These are phyloP conservation scores for Phymanthus crucifer DNA, from an alignment of 92 coral and sea anemone species.

Conservation along the genomic window DNA sequence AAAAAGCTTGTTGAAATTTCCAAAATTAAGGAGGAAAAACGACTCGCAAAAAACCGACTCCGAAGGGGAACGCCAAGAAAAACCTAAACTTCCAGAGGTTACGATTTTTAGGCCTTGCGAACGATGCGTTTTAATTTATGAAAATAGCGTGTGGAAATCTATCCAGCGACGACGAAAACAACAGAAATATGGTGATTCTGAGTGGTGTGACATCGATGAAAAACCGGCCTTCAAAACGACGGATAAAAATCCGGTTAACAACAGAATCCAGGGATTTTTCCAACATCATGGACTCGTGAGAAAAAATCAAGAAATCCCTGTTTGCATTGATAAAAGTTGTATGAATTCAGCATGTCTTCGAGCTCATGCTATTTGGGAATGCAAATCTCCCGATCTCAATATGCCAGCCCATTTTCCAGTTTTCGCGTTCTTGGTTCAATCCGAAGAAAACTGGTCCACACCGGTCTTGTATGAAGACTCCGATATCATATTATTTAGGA, in stretches of 20 bases:
- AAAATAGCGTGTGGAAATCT: constrained; percentile 46
- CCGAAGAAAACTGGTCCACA: constrained; percentile 22
- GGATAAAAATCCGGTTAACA: background rate
- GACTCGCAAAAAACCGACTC: constrained; percentile 19
- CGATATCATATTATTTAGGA: constrained; percentile 44
- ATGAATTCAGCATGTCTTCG: constrained; percentile 40
- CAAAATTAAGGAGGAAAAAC: constrained; percentile 47
- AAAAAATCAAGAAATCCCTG: background rate
- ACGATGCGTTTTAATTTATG: constrained; percentile 78
- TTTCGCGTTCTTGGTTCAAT: constrained; percentile 51
- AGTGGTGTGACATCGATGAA: constrained; percentile 3
- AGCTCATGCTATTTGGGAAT: constrained; percentile 25
- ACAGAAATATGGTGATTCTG: constrained; percentile 20
- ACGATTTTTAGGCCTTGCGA: constrained; percentile 55
- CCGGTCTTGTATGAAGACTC: constrained; percentile 48
- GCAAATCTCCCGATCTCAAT: constrained; percentile 3
- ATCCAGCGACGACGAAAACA: constrained; percentile 21
- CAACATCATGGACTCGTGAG: constrained; percentile 18
- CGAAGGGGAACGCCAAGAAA: constrained; percentile 13
- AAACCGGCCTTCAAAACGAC: background rate
- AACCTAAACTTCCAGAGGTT: constrained; percentile 39
- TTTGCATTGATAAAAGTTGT: constrained; percentile 43
- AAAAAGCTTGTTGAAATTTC: constrained; percentile 63
- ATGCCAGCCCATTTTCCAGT: constrained; percentile 60
- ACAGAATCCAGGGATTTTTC: background rate